phyloP scores from a whole-genome alignment of 35 echinoderm and acorn worm genomes.

The Hemicentrotus pulcherrimus region DNA sequence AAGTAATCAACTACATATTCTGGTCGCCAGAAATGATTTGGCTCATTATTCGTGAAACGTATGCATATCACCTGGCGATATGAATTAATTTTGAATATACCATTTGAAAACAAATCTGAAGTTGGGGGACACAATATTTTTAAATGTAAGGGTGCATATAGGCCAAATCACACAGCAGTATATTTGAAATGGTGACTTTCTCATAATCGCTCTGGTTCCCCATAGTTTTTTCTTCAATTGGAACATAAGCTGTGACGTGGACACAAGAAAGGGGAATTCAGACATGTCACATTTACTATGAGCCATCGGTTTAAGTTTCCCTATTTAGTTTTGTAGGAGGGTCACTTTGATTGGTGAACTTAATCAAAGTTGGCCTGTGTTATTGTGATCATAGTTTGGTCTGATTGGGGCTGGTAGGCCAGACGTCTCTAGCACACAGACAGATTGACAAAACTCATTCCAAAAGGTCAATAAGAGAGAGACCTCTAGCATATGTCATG shows the following conservation, averaged over 20 bases:
- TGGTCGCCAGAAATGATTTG: too few relatives aligned
- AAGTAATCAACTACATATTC: too few relatives aligned
- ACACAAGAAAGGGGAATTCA: neutral
- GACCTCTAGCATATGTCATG: conserved; percentile 3
- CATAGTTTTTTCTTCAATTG: neutral
- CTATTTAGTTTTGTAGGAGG: neutral
- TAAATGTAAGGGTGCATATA: too few relatives aligned
- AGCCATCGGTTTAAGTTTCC: neutral
- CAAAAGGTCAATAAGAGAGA: neutral
- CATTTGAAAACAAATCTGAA: too few relatives aligned
- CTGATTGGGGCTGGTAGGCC: neutral
- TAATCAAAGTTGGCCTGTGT: neutral
- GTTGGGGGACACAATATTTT: too few relatives aligned
- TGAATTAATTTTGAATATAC: too few relatives aligned
- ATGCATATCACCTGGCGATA: too few relatives aligned
- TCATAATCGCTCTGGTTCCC: neutral
- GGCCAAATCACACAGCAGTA: too few relatives aligned
- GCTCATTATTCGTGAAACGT: too few relatives aligned
- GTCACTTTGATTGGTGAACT: conserved; percentile 11
- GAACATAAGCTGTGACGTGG: neutral
- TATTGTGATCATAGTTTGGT: neutral
- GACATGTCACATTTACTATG: neutral
- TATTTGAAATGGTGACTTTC: neutral
- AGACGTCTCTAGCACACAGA: neutral
- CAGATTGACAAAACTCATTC: conserved; percentile 18